Evolutionary conservation across 2,797 vertebrate genomes (phyloP).

Genomic region (Enteromius trimaculatus): DNA sequence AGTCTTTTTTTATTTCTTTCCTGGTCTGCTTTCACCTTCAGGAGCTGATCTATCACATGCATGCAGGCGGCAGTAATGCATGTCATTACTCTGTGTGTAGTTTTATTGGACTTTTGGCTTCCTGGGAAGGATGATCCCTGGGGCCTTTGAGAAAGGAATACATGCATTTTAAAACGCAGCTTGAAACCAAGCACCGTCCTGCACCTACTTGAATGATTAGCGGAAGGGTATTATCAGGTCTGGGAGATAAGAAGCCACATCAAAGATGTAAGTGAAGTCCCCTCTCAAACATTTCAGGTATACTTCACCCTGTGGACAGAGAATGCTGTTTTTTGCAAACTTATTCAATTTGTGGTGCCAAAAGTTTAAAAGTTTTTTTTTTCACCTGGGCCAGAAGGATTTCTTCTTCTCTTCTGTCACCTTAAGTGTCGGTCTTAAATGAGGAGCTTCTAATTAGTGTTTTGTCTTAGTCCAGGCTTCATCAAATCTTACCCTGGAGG

Average conservation of each 20-base stretch:
- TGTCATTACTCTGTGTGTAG: constrained; percentile 68
- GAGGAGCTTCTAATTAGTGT: not conserved
- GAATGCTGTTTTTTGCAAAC: not conserved
- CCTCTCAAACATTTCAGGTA: constrained; percentile 61
- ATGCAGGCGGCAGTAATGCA: constrained; percentile 67
- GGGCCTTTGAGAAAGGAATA: constrained; percentile 55
- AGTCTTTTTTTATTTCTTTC: constrained; percentile 38
- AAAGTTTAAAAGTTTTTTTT: not conserved
- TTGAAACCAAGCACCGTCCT: constrained; percentile 55
- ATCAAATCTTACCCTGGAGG: too few relatives aligned
- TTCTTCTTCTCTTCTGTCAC: not conserved
- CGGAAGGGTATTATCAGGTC: constrained; percentile 53
- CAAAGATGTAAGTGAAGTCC: constrained; percentile 49
- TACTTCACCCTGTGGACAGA: not conserved
- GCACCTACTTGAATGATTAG: constrained; percentile 66
- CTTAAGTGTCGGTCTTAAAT: not conserved
- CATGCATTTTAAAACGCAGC: constrained; percentile 68
- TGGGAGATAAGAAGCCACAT: constrained; percentile 50
- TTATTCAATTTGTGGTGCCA: not conserved
- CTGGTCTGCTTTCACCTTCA: constrained; percentile 65
- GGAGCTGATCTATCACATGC: constrained; percentile 61
- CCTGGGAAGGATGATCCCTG: constrained; percentile 54
- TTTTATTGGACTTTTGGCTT: constrained; percentile 66
- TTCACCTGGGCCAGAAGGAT: not conserved
- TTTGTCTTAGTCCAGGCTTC: not conserved